Conservation (phyloP, 1,140 invertebrate species). For the Cotesia vestalis region DNA sequence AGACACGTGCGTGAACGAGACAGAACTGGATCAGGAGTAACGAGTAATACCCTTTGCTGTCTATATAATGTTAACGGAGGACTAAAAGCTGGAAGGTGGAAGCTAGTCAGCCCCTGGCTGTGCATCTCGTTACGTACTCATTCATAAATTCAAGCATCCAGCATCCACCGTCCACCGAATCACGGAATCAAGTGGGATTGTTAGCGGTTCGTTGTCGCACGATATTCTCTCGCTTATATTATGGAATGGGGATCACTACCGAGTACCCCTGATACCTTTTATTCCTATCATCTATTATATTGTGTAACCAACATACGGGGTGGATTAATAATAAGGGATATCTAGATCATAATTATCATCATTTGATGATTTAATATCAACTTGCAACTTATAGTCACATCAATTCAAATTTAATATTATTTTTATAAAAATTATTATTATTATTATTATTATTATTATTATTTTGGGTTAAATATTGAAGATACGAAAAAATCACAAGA, state of each 20-base stretch:
- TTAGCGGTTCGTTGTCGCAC: constrained; percentile 47
- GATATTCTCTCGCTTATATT: constrained; percentile 17
- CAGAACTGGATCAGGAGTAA: neutral
- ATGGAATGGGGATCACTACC: no score
- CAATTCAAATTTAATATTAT: neutral
- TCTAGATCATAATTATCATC: no score
- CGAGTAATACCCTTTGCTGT: neutral
- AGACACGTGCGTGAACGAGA: constrained; percentile 55
- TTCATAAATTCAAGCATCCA: constrained; percentile 52
- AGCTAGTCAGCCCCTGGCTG: constrained; percentile 52
- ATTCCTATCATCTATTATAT: no score
- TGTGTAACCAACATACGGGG: no score
- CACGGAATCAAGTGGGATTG: constrained; percentile 63
- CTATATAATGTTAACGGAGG: no score
- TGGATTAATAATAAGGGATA: neutral
- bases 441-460: no score
- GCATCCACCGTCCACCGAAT: constrained; percentile 45
- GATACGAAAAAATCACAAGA: no score
- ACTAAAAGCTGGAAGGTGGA: constrained; percentile 15
- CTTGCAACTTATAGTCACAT: no score
- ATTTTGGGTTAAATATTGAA: no score
- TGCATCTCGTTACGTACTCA: constrained; percentile 64
- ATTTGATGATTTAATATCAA: no score
- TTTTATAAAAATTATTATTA: no score
- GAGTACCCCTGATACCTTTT: neutral